Conservation (phyloP, 2,888 invertebrate genomes). For the Acanthosepion lycidas region DNA sequence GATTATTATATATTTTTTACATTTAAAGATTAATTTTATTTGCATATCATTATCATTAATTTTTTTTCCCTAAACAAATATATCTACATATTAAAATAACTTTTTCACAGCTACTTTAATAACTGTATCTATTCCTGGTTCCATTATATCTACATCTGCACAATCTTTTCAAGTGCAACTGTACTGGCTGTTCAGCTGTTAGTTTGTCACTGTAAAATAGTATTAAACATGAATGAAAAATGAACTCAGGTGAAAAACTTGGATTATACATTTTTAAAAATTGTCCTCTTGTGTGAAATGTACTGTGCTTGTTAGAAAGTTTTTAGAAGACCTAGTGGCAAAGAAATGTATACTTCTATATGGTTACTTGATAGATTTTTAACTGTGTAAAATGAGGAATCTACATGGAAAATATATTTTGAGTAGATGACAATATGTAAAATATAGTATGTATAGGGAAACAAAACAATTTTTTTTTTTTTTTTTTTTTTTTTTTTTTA, state of each 20-base stretch:
- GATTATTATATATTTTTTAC: too few relatives aligned
- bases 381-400: too few relatives aligned
- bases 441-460: too few relatives aligned
- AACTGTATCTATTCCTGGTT: neutral
- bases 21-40: too few relatives aligned
- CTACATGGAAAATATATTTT: too few relatives aligned
- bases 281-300: neutral
- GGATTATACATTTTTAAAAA: neutral
- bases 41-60: neutral
- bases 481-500: too few relatives aligned
- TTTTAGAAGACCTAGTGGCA: neutral
- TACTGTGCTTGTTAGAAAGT: neutral
- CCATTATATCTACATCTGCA: neutral
- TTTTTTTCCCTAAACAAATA: neutral
- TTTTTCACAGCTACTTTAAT: neutral
- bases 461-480: too few relatives aligned
- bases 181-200: neutral
- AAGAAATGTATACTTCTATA: neutral
- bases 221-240: neutral
- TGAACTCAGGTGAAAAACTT: neutral
- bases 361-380: neutral
- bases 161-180: neutral
- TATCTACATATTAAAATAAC: too few relatives aligned
- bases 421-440: too few relatives aligned
- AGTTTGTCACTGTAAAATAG: neutral